These are phyloP conservation scores for Acestrorhynchus altus DNA, from an alignment of 2,797 vertebrate species.

Conservation along the genomic window DNA sequence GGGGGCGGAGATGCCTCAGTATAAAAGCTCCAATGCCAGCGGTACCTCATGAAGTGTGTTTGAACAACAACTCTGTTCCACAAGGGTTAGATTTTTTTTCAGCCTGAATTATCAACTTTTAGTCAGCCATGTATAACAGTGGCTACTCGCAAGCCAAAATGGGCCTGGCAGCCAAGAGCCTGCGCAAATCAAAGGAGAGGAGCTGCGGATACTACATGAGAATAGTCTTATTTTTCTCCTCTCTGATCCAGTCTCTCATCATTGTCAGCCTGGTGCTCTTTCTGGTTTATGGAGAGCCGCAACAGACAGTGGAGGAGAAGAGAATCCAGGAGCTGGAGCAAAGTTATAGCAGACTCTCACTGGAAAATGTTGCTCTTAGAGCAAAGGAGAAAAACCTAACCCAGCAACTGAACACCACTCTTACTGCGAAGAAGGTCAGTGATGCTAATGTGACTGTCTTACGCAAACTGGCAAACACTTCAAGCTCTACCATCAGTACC, in stretches of 20 bases:
- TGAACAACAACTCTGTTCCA: not conserved
- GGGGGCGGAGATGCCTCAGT: slow-evolving; percentile 35
- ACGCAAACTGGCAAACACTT: slow-evolving; percentile 54
- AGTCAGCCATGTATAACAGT: slow-evolving; percentile 72
- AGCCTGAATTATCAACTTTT: not conserved
- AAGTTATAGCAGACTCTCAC: slow-evolving; percentile 71
- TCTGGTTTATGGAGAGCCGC: slow-evolving; percentile 89
- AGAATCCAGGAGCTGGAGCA: slow-evolving; percentile 77
- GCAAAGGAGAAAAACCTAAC: slow-evolving; percentile 76
- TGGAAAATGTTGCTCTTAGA: slow-evolving; percentile 66
- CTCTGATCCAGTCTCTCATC: slow-evolving; percentile 93
- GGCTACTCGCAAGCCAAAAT: slow-evolving; percentile 73
- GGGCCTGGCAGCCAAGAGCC: slow-evolving; percentile 68
- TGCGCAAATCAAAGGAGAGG: slow-evolving; percentile 69
- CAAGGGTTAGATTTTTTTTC: not conserved
- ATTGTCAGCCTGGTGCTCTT: slow-evolving; percentile 94
- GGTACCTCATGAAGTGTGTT: not conserved
- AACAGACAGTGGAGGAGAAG: slow-evolving; percentile 70
- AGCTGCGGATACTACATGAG: slow-evolving; percentile 90
- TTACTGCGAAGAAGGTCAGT: slow-evolving; percentile 63
- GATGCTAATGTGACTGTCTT: slow-evolving; percentile 59
- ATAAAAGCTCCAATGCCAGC: slow-evolving; percentile 20
- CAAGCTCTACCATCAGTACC: slow-evolving; percentile 12
- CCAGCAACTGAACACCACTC: slow-evolving; percentile 77
- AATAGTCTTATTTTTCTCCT: slow-evolving; percentile 91